Evolutionary conservation across 2,888 invertebrate genomes (phyloP).

Genomic region (Cephonodes hylas): DNA sequence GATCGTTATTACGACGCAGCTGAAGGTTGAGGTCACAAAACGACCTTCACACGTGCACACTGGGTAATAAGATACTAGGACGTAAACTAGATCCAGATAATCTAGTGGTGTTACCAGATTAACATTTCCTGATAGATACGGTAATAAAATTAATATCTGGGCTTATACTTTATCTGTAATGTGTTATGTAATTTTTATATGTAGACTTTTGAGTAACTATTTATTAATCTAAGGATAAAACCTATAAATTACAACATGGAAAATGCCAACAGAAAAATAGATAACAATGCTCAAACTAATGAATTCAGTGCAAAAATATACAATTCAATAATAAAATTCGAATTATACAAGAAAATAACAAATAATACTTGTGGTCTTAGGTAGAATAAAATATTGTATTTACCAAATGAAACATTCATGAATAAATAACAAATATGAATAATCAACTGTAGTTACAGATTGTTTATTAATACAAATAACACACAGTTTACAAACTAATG

Average conservation of each 20-base stretch:
- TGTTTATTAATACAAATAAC: background rate
- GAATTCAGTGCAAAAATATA: too few relatives aligned
- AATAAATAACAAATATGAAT: background rate
- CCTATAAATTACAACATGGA: too few relatives aligned
- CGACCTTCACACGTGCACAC: background rate
- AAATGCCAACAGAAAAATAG: too few relatives aligned
- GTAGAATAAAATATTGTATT: background rate
- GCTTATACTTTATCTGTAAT: too few relatives aligned
- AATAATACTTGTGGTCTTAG: background rate
- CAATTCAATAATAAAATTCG: too few relatives aligned
- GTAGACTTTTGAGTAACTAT: too few relatives aligned
- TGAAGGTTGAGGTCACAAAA: conserved; percentile 23
- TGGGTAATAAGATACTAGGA: background rate
- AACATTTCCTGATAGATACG: background rate
- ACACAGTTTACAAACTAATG: background rate
- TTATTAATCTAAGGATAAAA: too few relatives aligned
- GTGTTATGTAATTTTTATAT: too few relatives aligned
- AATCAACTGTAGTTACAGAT: background rate
- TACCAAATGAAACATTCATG: background rate
- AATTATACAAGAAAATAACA: too few relatives aligned
- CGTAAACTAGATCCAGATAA: background rate
- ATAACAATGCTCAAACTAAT: too few relatives aligned
- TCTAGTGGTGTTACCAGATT: background rate
- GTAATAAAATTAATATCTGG: too few relatives aligned
- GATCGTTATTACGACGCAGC: background rate